Base-by-base conservation (phyloP, 2,888 invertebrate species). In the Meloe dianella region DNA sequence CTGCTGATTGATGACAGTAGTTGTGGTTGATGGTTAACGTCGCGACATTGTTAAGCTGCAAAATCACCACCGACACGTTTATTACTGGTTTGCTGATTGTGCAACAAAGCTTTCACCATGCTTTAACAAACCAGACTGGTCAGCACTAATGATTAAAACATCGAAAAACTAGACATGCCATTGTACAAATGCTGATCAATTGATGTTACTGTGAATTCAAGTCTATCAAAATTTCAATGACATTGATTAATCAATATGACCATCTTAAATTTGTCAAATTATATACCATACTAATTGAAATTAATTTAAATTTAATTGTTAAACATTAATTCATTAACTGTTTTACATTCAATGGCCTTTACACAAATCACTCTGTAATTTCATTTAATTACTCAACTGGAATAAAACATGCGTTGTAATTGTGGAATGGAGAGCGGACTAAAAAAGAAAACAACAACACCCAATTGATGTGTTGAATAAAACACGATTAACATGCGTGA, bases 331-430 rank as follows among this genome's bases (percentile, higher is more conserved):
- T 68, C 68, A 68, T 65, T 68, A 68, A 57, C 56, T 63, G 65
- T 67, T 62, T 27, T 60, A 61, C 64, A 64, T 60, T 24, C 4
- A 5, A 22, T 24, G 54, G 29, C 63, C 63, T 60, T 63, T 60
- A 57, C 61, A 68, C 68, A 68, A 68, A 68, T 68, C 68, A 65
- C 68, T 65, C 65, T 54, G 65, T 65, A 68, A 68, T 68, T 68
- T 63, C 66, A 63, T 68, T 68, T 68, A 68, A 68, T 68, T 68
- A 58, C 66, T 65, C 57, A 41, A 51, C 58, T 63, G 63, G 56
- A 68, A 68, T 64, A 68, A 68, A 66, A 68, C 65, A 68, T 61
- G 65, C 66, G 65, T 68, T 58, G 60, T 57, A 57, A 38, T 14
- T n/a, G 27, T 54, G 6, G 6, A 54, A 5, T 54, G 24, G 7